A percentile compares a stretch with the other conserved stretches of the same genome.
These are phyloP conservation scores for Chunga burmeisteri DNA, from an alignment of 2,113 vertebrate species.

Conservation along the genomic window DNA sequence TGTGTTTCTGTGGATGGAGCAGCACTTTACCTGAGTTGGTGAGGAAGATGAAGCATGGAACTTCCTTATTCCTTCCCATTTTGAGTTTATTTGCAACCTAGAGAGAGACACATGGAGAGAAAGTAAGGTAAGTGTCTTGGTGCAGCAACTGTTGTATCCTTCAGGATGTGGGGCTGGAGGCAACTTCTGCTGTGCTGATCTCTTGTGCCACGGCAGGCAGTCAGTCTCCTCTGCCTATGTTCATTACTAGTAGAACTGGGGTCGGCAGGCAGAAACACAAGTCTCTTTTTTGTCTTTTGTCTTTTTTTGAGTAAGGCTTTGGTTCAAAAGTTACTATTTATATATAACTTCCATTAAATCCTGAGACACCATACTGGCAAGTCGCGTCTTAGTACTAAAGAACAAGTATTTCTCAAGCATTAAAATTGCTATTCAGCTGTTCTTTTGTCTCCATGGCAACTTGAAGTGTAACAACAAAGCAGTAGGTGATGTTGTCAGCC, in stretches of 20 bases:
- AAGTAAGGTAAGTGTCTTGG: conserved; percentile 21
- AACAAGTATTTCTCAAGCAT: conserved; percentile 37
- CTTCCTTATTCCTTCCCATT: not conserved
- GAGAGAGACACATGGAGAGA: not conserved
- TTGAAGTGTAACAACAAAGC: conserved; percentile 62
- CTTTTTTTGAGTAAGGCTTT: not conserved
- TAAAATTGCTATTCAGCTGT: conserved; percentile 48
- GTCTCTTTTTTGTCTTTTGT: not conserved
- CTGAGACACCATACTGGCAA: not conserved
- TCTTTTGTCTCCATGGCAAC: conserved; percentile 70
- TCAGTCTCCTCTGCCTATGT: not conserved
- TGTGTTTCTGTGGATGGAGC: not conserved
- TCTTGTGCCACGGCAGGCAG: not conserved
- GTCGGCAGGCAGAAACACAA: not conserved
- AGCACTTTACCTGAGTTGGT: not conserved
- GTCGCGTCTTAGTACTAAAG: not conserved
- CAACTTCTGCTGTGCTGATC: not conserved
- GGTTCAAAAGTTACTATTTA: conserved; percentile 1
- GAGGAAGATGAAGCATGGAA: not conserved
- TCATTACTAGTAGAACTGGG: not conserved
- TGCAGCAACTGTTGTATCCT: not conserved
- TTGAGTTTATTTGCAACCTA: not conserved
- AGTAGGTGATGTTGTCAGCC: conserved; percentile 58
- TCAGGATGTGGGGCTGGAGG: not conserved
- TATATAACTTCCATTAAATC: conserved; percentile 1